phyloP scores from a whole-genome alignment of 2,888 invertebrate genomes.

The Eilema sororculum region DNA sequence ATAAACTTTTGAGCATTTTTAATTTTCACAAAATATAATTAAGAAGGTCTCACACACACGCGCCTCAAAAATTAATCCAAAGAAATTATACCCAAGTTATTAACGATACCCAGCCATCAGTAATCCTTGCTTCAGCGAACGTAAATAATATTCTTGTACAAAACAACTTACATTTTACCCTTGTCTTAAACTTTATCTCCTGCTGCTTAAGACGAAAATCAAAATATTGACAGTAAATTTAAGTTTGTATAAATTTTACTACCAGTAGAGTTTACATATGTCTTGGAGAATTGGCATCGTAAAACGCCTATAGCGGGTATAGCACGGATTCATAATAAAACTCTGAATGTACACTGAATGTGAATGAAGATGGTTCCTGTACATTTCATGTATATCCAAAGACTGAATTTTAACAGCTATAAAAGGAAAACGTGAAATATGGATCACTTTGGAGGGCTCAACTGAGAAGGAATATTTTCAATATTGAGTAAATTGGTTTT shows the following conservation, averaged over 20 bases:
- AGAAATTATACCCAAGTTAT: constrained; percentile 39
- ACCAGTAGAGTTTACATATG: constrained; percentile 53
- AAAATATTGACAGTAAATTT: background rate
- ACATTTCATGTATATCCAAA: constrained; percentile 46
- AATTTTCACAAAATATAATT: constrained; percentile 28
- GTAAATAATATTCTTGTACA: constrained; percentile 44
- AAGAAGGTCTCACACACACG: constrained; percentile 11
- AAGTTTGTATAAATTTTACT: constrained; percentile 43
- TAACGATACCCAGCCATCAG: constrained; percentile 47
- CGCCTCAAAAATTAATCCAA: too few species aligned
- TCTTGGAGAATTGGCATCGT: constrained; percentile 55
- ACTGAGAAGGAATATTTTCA: constrained; percentile 7
- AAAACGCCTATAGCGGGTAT: constrained; percentile 51
- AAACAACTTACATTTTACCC: constrained; percentile 21
- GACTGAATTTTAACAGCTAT: constrained; percentile 44
- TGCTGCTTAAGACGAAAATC: constrained; percentile 17
- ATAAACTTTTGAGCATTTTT: constrained; percentile 23
- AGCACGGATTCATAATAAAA: constrained; percentile 59
- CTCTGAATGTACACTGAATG: constrained; percentile 50
- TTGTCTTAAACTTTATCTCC: constrained; percentile 9
- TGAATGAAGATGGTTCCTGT: constrained; percentile 44
- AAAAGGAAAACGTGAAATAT: constrained; percentile 40
- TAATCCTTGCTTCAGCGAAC: constrained; percentile 50
- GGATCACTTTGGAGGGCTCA: constrained; percentile 33
- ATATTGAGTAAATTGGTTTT: constrained; percentile 15